Evolutionary conservation across 2,888 invertebrate species (phyloP), one percentile per base, ranked within the genome.

Genomic region (Leptinotarsa tumamoca): DNA sequence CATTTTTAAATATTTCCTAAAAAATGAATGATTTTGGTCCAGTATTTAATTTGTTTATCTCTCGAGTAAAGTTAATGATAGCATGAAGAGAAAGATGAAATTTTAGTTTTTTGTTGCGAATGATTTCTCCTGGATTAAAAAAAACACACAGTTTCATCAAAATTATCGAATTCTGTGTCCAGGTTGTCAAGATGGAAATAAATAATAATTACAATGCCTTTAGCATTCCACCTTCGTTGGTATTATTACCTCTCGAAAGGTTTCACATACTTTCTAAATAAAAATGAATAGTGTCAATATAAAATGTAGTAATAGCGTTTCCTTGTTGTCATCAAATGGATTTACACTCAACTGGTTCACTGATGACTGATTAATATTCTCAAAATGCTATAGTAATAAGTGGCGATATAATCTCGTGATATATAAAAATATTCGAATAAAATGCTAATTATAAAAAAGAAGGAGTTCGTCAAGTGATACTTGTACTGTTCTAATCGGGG

Each of bases 401-500:
- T 23, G 21, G 21, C 23, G 23, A 58, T 58, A 58, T 27, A 58
- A 14, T 58, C 14, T 23, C 23, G 4, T 58, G 58, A 58, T 23
- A 21, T 27, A 21, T 58, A 58, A 58, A 58, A 23, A 58, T 58
- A 21, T 58, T 23, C 4, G 58, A 58, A 58, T 58, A 58, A 58
- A 21, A 58, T 23, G 58, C 58, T 23, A 14, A 58, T 14, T 15
- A 68, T n/a, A 52, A 52, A 49, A 68, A 52, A 52, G 21, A 69
- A 69, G 56, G 15, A 33, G 56, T 69, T 43, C 10, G 2, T 56
- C 56, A 56, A 69, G 13, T 56, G 69, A 56, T 69, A 43, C 4
- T 56, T 27, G 54, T 69, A 58, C 14, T 58, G 15, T 56, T 33
- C 10, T 69, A 56, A 69, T 69, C 33, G 69, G 54, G 69, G 69